Base-by-base conservation (phyloP, 2,113 vertebrate genomes). In the Leucosticte australis region DNA sequence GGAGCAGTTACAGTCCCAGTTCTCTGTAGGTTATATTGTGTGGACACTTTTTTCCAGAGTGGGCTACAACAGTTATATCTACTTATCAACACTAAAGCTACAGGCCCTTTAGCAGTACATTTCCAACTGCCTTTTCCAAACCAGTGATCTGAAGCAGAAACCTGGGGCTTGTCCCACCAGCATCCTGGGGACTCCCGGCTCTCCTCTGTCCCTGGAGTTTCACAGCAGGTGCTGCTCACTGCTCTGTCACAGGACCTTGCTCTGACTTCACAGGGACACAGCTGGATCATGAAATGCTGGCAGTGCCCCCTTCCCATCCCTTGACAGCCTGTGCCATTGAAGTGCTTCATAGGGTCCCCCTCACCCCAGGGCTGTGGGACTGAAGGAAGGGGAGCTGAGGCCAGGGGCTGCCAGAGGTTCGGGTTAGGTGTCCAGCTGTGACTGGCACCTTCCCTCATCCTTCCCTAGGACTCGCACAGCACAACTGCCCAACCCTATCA, bases 121-220 rank as follows among this genome's bases (percentile, higher is more conserved):
- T 93, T 87, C 77, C 56, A 89, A 55, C 50, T 50, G 23, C 47
- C 79, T 93, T 71, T 87, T 56, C 52, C 35, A 63, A 90, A 57
- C 18, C 53, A 31, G 17, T 8, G 12, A 44, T 44, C 19, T 2
- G 2, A 81, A 76, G 33, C 19, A 73, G 46, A 94, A 63, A 53
- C 19, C 37, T 18, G 30, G 17, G 62, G 35, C 22, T 35, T 60
- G 24, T 59, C 47, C 55, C 49, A 8, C 12, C 53, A 64, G 28
- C 20, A 53, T 22, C 15, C 18, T 37, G 37, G 37, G n/a, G 44
- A 35, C 30, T 65, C 27, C 9, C 0, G 0, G 15, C 19, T 49
- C 50, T 57, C 16, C 28, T 23, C 9, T 2, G 1, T 52, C 46
- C 33, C 22, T 11, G 6, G 50, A 56, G 26, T 52, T 73, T 50